Evolutionary conservation across 2,113 vertebrate species (phyloP).

Genomic region (Burhinus oedicnemus): DNA sequence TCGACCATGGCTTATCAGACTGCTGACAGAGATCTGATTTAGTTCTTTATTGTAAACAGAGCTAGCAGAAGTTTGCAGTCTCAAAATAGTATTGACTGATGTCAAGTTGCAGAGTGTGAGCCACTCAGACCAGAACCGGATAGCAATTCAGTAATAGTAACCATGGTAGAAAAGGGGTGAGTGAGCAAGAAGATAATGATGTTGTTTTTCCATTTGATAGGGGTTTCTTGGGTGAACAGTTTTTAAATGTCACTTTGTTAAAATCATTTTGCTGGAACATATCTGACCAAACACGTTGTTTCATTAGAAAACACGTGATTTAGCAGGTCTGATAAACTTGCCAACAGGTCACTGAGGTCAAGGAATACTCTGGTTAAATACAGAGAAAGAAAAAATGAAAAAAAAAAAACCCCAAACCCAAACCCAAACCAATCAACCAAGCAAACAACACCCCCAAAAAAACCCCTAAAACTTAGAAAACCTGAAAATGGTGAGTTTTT

Average conservation of each 20-base stretch:
- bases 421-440: fast-evolving
- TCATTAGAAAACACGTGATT: not conserved
- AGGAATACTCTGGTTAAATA: not conserved
- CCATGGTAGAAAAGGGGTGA: not conserved
- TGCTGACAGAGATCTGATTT: not conserved
- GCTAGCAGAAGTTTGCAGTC: not conserved
- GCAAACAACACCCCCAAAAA: fast-evolving
- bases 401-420: too few relatives aligned
- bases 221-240: not conserved
- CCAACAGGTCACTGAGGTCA: not conserved
- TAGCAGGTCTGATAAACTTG: not conserved
- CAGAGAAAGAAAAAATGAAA: not conserved
- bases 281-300: not conserved
- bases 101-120: not conserved
- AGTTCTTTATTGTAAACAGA: not conserved
- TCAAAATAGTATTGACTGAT: not conserved
- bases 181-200: not conserved
- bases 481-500: fast-evolving
- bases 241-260: not conserved
- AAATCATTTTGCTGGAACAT: not conserved
- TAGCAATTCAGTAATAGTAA: not conserved
- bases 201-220: not conserved
- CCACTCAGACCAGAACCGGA: not conserved
- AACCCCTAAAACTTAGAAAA: not conserved
- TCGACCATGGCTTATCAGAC: not conserved